A percentile compares a stretch with the other conserved stretches of the same genome.
Conservation (phyloP, 2,113 vertebrate genomes). For the Mirza zaza region DNA sequence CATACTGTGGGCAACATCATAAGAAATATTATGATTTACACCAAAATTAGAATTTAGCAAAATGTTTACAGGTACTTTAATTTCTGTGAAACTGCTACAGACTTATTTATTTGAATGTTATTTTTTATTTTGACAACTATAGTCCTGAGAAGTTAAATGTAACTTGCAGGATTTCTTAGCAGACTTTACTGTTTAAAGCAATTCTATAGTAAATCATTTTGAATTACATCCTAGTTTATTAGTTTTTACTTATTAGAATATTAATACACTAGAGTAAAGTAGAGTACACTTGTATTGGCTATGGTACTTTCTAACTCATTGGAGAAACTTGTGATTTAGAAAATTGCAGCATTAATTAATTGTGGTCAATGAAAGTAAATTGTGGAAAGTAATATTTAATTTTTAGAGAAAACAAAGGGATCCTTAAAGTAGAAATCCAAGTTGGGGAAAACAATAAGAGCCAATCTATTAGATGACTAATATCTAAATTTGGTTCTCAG, state of each 20-base stretch:
- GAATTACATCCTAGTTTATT: not conserved
- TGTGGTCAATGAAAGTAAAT: not conserved
- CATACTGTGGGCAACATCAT: not conserved
- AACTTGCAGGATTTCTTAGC: not conserved
- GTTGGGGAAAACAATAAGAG: not conserved
- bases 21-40: not conserved
- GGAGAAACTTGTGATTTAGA: not conserved
- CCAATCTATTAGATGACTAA: not conserved
- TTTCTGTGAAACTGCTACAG: not conserved
- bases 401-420: not conserved
- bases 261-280: not conserved
- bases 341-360: not conserved
- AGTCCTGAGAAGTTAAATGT: not conserved
- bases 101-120: not conserved
- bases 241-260: not conserved
- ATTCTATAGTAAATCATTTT: not conserved
- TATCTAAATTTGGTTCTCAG: conserved; percentile 4
- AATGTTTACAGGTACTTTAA: not conserved
- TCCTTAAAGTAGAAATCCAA: not conserved
- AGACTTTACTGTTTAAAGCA: conserved; percentile 8
- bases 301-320: not conserved
- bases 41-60: not conserved
- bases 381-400: not conserved
- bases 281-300: not conserved
- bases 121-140: conserved; percentile 19